Percentiles rank a stretch among this genome's conserved stretches.
These are phyloP conservation scores for Eleutherodactylus coqui DNA, from an alignment of 2,797 vertebrate genomes.

Conservation along the genomic window DNA sequence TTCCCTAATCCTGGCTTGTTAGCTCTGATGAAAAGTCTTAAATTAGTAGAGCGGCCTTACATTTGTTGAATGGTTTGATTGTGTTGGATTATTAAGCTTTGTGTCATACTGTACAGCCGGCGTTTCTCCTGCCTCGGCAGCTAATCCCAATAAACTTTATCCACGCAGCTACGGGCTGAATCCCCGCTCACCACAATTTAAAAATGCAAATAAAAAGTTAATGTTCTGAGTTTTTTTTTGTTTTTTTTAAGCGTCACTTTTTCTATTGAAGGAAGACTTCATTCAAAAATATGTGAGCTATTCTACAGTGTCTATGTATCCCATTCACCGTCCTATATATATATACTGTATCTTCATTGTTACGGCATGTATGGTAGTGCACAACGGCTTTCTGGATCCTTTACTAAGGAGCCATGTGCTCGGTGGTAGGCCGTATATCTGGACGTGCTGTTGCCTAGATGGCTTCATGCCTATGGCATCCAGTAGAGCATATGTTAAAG, in stretches of 20 bases:
- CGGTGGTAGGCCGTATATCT: too few species aligned
- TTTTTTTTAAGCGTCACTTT: neutral
- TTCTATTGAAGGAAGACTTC: neutral
- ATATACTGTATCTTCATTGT: neutral
- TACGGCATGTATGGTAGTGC: too few species aligned
- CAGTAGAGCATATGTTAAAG: too few species aligned
- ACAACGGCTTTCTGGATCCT: too few species aligned
- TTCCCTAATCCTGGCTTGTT: slow-evolving; percentile 59
- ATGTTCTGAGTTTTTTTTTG: neutral
- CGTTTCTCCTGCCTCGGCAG: neutral
- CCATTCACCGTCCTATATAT: neutral
- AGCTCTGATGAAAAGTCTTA: slow-evolving; percentile 49
- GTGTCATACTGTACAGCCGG: slow-evolving; percentile 33
- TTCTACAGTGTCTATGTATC: neutral
- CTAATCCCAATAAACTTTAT: slow-evolving; percentile 39
- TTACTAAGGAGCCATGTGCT: too few species aligned
- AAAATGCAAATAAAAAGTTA: slow-evolving; percentile 11
- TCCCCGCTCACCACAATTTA: neutral
- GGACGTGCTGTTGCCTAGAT: too few species aligned
- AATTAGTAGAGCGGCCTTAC: slow-evolving; percentile 38
- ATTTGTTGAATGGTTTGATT: slow-evolving; percentile 48
- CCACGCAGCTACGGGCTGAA: neutral
- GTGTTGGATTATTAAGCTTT: slow-evolving; percentile 43
- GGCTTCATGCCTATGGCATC: too few species aligned
- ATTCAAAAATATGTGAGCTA: neutral